A percentile compares a stretch with the other conserved stretches of the same genome.
Conservation (phyloP, 2,888 invertebrate genomes). For the Drosophila quinaria region DNA sequence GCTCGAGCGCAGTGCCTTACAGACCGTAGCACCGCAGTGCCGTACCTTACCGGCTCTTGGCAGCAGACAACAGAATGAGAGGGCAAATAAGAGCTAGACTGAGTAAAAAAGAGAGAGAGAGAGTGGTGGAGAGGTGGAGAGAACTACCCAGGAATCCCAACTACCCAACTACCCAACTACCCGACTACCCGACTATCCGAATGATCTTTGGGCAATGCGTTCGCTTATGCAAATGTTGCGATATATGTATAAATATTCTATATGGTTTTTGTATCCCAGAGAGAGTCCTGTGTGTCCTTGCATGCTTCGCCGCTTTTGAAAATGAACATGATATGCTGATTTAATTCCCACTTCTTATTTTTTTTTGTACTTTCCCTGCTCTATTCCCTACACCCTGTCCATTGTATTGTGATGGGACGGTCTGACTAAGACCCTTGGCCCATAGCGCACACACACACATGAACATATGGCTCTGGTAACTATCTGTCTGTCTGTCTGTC, state of each 20-base stretch:
- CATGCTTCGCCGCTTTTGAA: conserved; percentile 76
- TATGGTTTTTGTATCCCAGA: conserved; percentile 12
- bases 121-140: neutral
- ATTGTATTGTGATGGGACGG: conserved; percentile 35
- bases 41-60: conserved; percentile 36
- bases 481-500: conserved; percentile 16
- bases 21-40: too few species aligned
- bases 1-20: conserved; percentile 68
- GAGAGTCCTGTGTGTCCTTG: conserved; percentile 50
- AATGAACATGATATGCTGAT: conserved; percentile 80
- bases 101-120: neutral
- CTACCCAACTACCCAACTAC: neutral
- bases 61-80: neutral
- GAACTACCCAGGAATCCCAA: neutral
- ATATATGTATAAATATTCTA: neutral
- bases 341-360: conserved; percentile 48
- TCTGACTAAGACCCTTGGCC: conserved; percentile 41
- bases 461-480: conserved; percentile 32
- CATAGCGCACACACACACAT: conserved; percentile 49
- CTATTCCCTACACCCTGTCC: conserved; percentile 3
- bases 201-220: conserved; percentile 40
- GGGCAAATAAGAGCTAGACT: neutral
- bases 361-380: conserved; percentile 2
- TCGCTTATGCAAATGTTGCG: conserved; percentile 70
- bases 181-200: conserved; percentile 16